Conservation (phyloP, 2,888 invertebrate genomes). For the Sarcophaga subvicina region DNA sequence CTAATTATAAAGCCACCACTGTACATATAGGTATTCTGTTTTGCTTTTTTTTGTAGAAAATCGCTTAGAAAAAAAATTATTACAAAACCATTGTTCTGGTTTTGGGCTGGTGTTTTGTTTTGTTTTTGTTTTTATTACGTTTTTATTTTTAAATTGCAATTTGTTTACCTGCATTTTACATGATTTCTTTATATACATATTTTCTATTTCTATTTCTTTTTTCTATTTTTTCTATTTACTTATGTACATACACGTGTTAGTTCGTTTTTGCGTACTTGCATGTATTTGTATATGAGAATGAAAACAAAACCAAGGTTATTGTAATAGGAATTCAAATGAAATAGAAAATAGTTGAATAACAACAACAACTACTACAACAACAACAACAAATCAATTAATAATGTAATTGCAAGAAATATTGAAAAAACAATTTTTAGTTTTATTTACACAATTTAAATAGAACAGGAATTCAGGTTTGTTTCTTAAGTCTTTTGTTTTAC, state of each 20-base stretch:
- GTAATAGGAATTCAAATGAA: constrained; percentile 69
- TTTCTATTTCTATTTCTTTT: neutral
- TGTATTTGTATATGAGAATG: constrained; percentile 44
- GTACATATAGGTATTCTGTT: neutral
- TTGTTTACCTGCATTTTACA: constrained; percentile 10
- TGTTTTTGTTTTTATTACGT: neutral
- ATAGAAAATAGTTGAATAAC: constrained; percentile 55
- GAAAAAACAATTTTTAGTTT: no score
- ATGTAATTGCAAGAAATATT: neutral
- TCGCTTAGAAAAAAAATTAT: constrained; percentile 27
- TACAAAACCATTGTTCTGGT: constrained; percentile 65
- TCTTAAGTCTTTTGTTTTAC: constrained; percentile 48
- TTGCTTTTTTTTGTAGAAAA: constrained; percentile 48
- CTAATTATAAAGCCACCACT: no score
- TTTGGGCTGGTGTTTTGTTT: constrained; percentile 39
- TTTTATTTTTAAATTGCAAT: constrained; percentile 21
- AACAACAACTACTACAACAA: constrained; percentile 49
- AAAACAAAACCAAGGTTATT: constrained; percentile 70
- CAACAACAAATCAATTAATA: constrained; percentile 20
- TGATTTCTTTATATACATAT: neutral
- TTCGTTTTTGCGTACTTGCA: neutral
- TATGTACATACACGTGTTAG: neutral
- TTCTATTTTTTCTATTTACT: neutral
- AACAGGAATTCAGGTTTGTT: constrained; percentile 13
- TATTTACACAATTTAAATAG: no score